Evolutionary conservation across 2,113 vertebrate genomes (phyloP), one percentile per base, ranked within the genome.

Genomic region (Petaurus breviceps): DNA sequence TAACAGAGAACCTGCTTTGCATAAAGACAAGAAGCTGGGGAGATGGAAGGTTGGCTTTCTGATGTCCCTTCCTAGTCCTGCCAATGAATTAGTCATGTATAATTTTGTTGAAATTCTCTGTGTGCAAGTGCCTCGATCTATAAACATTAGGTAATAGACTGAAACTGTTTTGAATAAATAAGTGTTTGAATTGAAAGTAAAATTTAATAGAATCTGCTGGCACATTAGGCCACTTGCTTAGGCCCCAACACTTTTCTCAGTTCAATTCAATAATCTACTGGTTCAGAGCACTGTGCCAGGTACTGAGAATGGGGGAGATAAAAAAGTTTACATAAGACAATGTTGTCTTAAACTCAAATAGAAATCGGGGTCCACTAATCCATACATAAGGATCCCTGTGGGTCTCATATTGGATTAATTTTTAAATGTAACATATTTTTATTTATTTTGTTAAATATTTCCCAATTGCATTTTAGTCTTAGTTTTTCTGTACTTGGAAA

Each of bases 61-160:
- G 90, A 90, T 23, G 52, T 77, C 91, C 16, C 96, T 93, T 8
- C 90, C 43, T 57, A 51, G 90, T 94, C 95, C 90, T 91, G 54
- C 96, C 90, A 11, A 8, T 95, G 57, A 43, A 37, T 95, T 61
- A 46, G 61, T 97, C 51, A 91, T 25, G 84, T 95, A 92, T 92
- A 57, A 46, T 94, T 94, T 91, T 90, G 53, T 52, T 50, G 92
- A 57, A 94, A 52, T 96, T 95, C 50, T 96, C 37, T 54, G 47
- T 51, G 23, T n/a, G 53, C 92, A 92, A 84, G 51, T 47, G 24
- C 90, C 47, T 96, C 37, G 90, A 95, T 95, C 89, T 92, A 46
- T 57, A 23, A 96, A 94, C 61, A 53, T 84, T 53, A 93, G 92
- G 84, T 92, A 90, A 57, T 57, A 31, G 23, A 68, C 10, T 57